Conservation (phyloP, 2,797 vertebrate genomes). For the Natrix natrix region DNA sequence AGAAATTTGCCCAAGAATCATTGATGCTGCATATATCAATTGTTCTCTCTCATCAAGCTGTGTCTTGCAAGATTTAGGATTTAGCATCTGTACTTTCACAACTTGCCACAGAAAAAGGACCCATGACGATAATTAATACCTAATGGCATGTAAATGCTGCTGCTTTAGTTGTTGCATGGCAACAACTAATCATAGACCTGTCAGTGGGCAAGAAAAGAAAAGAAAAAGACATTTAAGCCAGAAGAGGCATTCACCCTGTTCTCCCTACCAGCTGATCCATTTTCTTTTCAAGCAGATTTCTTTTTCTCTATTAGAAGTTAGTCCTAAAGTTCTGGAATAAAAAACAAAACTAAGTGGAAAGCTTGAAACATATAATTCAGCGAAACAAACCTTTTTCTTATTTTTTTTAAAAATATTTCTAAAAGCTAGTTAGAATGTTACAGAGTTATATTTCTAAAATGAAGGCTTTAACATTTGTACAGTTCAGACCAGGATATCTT, state of each 20-base stretch:
- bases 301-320: neutral
- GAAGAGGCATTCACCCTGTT: conserved; percentile 31
- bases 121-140: conserved; percentile 71
- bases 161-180: conserved; percentile 69
- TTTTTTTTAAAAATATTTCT: neutral
- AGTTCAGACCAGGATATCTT: conserved; percentile 21
- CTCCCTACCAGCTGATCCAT: conserved; percentile 47
- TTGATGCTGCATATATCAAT: conserved; percentile 42
- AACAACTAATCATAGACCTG: conserved; percentile 61
- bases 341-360: conserved; percentile 12
- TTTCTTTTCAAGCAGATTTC: conserved; percentile 48
- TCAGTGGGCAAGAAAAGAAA: conserved; percentile 50
- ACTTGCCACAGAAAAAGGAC: conserved; percentile 58
- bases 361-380: conserved; percentile 15
- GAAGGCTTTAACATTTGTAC: conserved; percentile 28
- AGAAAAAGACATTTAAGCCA: conserved; percentile 47
- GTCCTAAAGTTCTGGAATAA: conserved; percentile 11
- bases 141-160: conserved; percentile 66
- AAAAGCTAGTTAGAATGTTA: neutral
- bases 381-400: conserved; percentile 13
- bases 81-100: conserved; percentile 54
- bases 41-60: conserved; percentile 40
- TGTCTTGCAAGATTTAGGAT: conserved; percentile 55
- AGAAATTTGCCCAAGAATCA: conserved; percentile 29
- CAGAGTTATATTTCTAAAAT: conserved; percentile 24